These are phyloP conservation scores for Adelognathus sp. DNA, from an alignment of 2,888 invertebrate genomes.

Conservation along the genomic window DNA sequence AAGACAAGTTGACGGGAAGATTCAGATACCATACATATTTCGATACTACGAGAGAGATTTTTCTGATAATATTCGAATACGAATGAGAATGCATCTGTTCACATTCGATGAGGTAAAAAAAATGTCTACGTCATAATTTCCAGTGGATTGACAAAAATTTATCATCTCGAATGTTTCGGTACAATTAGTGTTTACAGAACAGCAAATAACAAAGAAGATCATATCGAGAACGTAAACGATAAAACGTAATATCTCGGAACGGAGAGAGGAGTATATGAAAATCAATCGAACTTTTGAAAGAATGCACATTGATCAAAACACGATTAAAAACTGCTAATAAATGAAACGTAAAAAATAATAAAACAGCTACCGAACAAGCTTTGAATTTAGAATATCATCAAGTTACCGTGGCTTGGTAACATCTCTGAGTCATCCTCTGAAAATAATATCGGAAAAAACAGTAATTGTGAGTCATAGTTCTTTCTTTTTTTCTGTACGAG, in stretches of 20 bases:
- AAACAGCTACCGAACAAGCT: conserved; percentile 68
- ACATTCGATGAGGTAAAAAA: too few species aligned
- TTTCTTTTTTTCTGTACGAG: neutral
- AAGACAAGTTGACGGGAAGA: neutral
- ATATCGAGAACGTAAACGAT: neutral
- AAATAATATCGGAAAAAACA: conserved; percentile 73
- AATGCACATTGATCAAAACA: conserved; percentile 40
- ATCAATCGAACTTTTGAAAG: neutral
- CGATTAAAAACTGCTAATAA: conserved; percentile 28
- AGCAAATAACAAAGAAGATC: too few species aligned
- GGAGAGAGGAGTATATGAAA: neutral
- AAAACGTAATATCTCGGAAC: neutral
- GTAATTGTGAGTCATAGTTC: conserved; percentile 44
- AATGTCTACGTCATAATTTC: too few species aligned
- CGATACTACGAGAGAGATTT: neutral
- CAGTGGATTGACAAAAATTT: too few species aligned
- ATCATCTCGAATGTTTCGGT: too few species aligned
- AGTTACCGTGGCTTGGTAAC: conserved; percentile 80
- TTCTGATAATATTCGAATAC: too few species aligned
- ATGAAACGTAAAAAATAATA: conserved; percentile 59
- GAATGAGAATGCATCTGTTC: too few species aligned
- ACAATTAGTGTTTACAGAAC: too few species aligned
- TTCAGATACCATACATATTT: neutral
- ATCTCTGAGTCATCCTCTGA: conserved; percentile 81
- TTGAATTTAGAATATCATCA: conserved; percentile 73